Evolutionary conservation across 2,797 vertebrate genomes (phyloP).

Genomic region (Acropternis orthonyx): DNA sequence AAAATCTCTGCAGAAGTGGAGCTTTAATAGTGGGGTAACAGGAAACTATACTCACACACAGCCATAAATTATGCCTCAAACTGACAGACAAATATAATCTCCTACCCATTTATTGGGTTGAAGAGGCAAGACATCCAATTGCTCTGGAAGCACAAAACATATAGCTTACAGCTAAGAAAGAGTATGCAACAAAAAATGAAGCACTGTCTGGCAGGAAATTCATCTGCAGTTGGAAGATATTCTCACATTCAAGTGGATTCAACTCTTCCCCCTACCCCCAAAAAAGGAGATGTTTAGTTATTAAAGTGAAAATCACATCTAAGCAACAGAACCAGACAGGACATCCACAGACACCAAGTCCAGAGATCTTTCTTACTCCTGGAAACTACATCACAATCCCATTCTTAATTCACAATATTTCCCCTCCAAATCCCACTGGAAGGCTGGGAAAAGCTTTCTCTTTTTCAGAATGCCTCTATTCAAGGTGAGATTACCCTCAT

Average conservation of each 20-base stretch:
- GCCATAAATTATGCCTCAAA: background rate
- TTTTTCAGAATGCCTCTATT: background rate
- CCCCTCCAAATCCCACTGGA: background rate
- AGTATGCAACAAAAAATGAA: background rate
- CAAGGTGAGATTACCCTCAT: background rate
- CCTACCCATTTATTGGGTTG: background rate
- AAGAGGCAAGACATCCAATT: background rate
- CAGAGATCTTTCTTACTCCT: background rate
- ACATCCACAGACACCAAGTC: background rate
- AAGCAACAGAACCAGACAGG: background rate
- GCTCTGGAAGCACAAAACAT: background rate
- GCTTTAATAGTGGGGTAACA: background rate
- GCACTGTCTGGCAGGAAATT: background rate
- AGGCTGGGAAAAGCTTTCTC: background rate
- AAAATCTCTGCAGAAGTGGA: background rate
- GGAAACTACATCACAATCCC: background rate
- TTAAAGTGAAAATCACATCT: background rate
- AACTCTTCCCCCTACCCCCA: rapidly evolving
- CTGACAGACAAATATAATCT: background rate
- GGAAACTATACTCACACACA: background rate
- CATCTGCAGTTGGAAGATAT: background rate
- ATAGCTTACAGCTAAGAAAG: background rate
- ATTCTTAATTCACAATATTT: background rate
- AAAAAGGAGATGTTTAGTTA: background rate
- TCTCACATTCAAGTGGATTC: background rate